These are phyloP conservation scores for Setipinna tenuifilis DNA, from an alignment of 2,797 vertebrate genomes.

Conservation along the genomic window DNA sequence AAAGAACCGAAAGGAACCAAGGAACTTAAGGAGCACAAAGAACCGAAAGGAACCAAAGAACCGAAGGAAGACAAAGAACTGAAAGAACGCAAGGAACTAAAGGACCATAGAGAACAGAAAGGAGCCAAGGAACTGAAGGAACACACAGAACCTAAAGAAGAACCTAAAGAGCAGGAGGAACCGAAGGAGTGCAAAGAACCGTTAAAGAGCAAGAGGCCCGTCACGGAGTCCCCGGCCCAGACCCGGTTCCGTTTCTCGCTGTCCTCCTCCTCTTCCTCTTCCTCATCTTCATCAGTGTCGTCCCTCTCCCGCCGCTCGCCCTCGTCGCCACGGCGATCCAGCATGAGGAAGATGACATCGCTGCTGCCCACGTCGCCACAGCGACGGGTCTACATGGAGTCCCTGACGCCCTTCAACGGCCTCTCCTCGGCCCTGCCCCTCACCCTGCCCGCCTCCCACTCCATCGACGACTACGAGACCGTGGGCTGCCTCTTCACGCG, in stretches of 20 bases:
- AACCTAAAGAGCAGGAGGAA: not conserved
- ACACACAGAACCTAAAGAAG: too few species aligned
- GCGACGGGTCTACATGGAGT: not conserved
- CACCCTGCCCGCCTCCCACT: slow-evolving; percentile 4
- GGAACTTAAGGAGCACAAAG: too few species aligned
- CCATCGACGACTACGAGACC: slow-evolving; percentile 44
- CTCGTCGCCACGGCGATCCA: not conserved
- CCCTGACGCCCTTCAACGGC: not conserved
- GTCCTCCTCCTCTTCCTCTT: not conserved
- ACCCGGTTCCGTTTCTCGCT: slow-evolving; percentile 20
- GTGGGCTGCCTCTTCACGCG: slow-evolving; percentile 59
- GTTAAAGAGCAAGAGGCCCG: not conserved
- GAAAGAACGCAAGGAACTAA: too few species aligned
- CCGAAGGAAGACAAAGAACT: too few species aligned
- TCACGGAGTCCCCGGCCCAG: slow-evolving; percentile 42
- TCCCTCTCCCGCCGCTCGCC: slow-evolving; percentile 26
- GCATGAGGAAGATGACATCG: not conserved
- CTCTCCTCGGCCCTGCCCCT: not conserved
- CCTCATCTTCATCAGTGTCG: slow-evolving; percentile 58
- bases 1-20: too few species aligned
- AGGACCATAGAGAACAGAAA: too few species aligned
- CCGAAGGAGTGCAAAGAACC: not conserved
- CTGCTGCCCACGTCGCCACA: not conserved
- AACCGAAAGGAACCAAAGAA: too few species aligned
- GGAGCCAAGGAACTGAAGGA: too few species aligned